Evolutionary conservation across 2,888 invertebrate species (phyloP), one percentile per base, ranked within the genome.

Genomic region (Hofmannophila pseudospretella): DNA sequence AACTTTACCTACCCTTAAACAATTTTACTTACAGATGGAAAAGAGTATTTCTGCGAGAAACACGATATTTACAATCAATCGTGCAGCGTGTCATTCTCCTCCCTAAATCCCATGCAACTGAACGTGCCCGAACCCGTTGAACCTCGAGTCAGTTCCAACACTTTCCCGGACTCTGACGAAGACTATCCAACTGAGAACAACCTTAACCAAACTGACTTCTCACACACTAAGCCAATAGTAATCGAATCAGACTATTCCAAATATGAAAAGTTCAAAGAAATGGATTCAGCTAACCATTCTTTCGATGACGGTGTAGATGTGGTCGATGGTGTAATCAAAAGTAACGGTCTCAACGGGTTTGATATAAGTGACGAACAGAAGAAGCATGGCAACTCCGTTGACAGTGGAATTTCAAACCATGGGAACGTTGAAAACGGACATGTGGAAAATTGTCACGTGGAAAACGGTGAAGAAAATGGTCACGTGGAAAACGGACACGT

Each of bases 1-100:
- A n/a, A n/a, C n/a, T n/a, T n/a, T n/a, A n/a, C n/a, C n/a, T n/a
- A n/a, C n/a, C n/a, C n/a, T n/a, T n/a, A n/a, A n/a, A n/a, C n/a
- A n/a, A n/a, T n/a, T n/a, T n/a, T n/a, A n/a, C n/a, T n/a, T n/a
- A n/a, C 67, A 88, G 88, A 86, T 43, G 86, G 81, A 4, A 81
- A 81, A 51, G 86, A 87, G 46, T 87, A 88, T 46, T 77, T 68
- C 52, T 88, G 88, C 46, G 87, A 87, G 41, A 88, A 88, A 54
- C 88, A 88, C 53, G 79, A 86, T 47, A 63, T 76, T 20, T 82
- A 80, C 58, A 82, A 80, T 43, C 75, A 79, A 28, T 82, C 81
- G 0, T 76, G 74, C 51, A 81, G 72, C 46, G 78, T 85, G 0
- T 86, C 86, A 0, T 76, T 76, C 48, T 73, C 84, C 0, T 86